Evolutionary conservation across 2,888 invertebrate species (phyloP).

Genomic region (Cheilosia pagana): DNA sequence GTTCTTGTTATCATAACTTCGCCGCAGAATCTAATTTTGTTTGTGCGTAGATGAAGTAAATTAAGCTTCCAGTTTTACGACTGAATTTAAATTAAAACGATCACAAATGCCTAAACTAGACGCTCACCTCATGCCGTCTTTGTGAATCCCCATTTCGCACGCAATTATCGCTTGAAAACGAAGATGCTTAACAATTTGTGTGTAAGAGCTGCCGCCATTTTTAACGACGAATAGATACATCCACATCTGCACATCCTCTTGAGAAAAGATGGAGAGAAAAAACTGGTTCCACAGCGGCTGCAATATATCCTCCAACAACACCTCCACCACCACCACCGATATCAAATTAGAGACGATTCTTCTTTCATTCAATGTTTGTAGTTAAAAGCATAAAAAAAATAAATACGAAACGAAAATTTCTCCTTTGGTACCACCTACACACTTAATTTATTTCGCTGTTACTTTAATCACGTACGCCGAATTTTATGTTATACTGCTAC

Average conservation of each 20-base stretch:
- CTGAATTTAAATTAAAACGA: too few species aligned
- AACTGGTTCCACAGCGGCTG: constrained; percentile 34
- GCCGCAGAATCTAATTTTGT: too few species aligned
- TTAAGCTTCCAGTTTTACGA: too few species aligned
- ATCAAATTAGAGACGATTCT: constrained; percentile 50
- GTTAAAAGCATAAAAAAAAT: constrained; percentile 22
- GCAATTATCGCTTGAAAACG: background rate
- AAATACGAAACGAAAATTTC: constrained; percentile 38
- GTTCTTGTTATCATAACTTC: too few species aligned
- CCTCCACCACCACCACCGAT: constrained; percentile 34
- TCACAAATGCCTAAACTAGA: too few species aligned
- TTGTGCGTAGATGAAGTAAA: too few species aligned
- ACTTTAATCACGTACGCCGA: constrained; percentile 72
- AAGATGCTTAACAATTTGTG: too few species aligned
- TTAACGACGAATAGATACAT: too few species aligned
- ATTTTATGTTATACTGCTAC: constrained; percentile 75
- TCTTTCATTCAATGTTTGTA: constrained; percentile 66
- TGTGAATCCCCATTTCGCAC: background rate
- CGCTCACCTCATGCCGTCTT: too few species aligned
- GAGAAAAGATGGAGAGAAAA: constrained; percentile 4
- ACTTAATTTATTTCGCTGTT: constrained; percentile 73
- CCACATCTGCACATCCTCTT: background rate
- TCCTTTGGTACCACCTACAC: constrained; percentile 55
- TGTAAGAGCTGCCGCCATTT: too few species aligned
- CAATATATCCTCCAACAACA: constrained; percentile 35